These are phyloP conservation scores for Villa cingulata DNA, from an alignment of 2,888 invertebrate genomes.

Conservation along the genomic window DNA sequence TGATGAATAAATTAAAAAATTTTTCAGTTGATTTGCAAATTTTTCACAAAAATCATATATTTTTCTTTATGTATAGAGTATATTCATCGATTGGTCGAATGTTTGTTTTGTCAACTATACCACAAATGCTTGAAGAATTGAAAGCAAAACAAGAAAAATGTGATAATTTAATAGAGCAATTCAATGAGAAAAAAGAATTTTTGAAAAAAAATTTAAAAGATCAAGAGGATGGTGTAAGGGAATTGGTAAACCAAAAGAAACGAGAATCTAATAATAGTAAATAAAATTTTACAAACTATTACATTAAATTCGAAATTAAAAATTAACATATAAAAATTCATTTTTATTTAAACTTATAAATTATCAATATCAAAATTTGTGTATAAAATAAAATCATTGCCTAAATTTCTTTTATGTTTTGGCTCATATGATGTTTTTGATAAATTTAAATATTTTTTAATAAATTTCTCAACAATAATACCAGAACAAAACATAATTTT, in stretches of 20 bases:
- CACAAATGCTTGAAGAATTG: slow-evolving; percentile 47
- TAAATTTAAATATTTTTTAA: slow-evolving; percentile 47
- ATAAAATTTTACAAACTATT: no score
- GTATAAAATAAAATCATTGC: slow-evolving; percentile 85
- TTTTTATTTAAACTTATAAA: not conserved
- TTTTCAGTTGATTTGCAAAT: no score
- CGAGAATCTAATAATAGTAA: no score
- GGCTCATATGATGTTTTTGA: slow-evolving; percentile 60
- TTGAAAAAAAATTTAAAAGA: slow-evolving; percentile 62
- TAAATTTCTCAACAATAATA: slow-evolving; percentile 59
- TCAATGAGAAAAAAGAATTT: slow-evolving; percentile 59
- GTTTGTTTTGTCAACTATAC: slow-evolving; percentile 56
- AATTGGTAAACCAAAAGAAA: slow-evolving; percentile 58
- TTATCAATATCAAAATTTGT: slow-evolving; percentile 56
- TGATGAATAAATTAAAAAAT: no score
- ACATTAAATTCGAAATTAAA: slow-evolving; percentile 8
- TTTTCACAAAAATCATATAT: no score
- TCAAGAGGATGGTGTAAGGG: slow-evolving; percentile 67
- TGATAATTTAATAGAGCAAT: slow-evolving; percentile 53
- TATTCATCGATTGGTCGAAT: slow-evolving; percentile 58
- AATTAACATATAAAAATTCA: not conserved
- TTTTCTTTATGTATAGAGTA: slow-evolving; percentile 21
- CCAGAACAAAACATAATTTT: slow-evolving; percentile 64
- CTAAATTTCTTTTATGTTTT: slow-evolving; percentile 74
- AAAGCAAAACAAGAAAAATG: slow-evolving; percentile 43